Base-by-base conservation (phyloP, 2,888 invertebrate species). In the Hymenopus coronatus region DNA sequence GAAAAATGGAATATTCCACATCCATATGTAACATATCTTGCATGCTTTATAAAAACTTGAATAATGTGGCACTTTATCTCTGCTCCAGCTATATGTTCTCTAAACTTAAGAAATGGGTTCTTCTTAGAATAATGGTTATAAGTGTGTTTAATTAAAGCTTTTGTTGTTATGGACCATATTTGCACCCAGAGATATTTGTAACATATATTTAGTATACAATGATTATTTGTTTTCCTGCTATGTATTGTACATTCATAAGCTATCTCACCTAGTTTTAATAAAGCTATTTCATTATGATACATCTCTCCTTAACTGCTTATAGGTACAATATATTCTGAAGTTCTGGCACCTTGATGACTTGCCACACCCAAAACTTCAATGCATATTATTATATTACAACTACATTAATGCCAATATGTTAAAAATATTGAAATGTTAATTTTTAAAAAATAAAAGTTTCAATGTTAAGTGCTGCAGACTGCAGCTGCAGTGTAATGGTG, bases 131-230 rank as follows among this genome's bases (percentile, higher is more conserved):
- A 87, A 28, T 82, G 82, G 87, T 87, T 30, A 82, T 25, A 33
- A 30, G 87, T 87, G 87, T 87, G 87, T 82, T 28, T 87, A 82
- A 87, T 82, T 87, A 87, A 87, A 87, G 87, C 87, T 87, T 87
- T 81, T 87, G 40, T 87, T 87, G 87, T 87, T 70, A 82, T 82
- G 87, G 87, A 87, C 87, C 87, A 33, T 82, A 87, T 82, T 25
- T 87, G 87, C 87, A 87, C 87, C 87, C 87, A 87, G 87, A 87
- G 87, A 82, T 87, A 82, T 81, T 81, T 86, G 86, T 86, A 87
- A 87, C 87, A 87, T n/a, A 82, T 82, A 86, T 81, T 46, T 86
- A 87, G 87, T 87, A 87, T 87, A 87, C 87, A 87, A 33, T 70
- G 54, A 70, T 70, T 70, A 70, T 70, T 82, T 87, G 81, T 82